Conservation (phyloP, 30 jellyfish, hydroid and myxozoan species). For the Hydractinia symbiolongicarpus region DNA sequence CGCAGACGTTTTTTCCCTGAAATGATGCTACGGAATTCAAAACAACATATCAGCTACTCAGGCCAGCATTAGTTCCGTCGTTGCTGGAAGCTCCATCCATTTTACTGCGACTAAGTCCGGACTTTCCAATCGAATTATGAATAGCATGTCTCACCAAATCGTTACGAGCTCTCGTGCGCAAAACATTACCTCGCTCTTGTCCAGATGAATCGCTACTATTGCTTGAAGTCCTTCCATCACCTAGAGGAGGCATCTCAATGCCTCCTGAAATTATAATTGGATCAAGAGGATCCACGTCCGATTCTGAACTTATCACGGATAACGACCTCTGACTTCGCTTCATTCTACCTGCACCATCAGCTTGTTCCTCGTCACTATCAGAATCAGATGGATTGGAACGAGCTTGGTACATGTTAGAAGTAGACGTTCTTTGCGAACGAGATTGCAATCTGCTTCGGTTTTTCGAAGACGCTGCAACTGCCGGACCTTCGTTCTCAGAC, state of each 20-base stretch:
- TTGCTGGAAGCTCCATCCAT: too few relatives aligned
- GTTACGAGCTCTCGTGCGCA: background rate
- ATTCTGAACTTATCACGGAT: background rate
- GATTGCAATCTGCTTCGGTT: background rate
- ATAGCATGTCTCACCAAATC: conserved; percentile 10
- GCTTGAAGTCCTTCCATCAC: too few relatives aligned
- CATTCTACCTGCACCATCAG: background rate
- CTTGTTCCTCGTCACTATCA: background rate
- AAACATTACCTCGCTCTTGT: too few relatives aligned
- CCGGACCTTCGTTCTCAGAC: conserved; percentile 2
- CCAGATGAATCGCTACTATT: too few relatives aligned
- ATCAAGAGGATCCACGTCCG: background rate
- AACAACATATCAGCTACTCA: too few relatives aligned
- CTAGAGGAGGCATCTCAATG: too few relatives aligned
- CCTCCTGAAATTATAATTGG: too few relatives aligned
- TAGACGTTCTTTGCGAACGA: conserved; percentile 14
- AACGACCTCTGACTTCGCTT: background rate
- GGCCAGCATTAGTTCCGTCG: too few relatives aligned
- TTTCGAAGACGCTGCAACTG: background rate
- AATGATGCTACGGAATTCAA: too few relatives aligned
- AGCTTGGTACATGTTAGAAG: conserved; percentile 22
- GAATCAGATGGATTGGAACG: conserved; percentile 23
- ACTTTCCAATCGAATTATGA: background rate
- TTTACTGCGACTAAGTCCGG: background rate
- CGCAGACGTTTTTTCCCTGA: too few relatives aligned